Base-by-base conservation (phyloP, 2,113 vertebrate species). In the Aptenodytes forsteri region DNA sequence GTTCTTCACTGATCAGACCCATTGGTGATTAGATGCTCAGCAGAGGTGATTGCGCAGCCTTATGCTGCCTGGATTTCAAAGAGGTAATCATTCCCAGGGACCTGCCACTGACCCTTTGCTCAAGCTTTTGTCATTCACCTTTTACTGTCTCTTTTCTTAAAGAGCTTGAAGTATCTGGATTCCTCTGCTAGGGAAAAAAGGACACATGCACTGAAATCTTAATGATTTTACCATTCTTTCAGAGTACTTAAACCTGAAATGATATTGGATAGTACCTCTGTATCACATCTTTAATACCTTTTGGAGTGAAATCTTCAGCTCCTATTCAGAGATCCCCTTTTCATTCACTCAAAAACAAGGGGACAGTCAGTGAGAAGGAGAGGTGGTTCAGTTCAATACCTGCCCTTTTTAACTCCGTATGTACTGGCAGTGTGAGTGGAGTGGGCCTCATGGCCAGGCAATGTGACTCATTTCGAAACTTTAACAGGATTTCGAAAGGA, bases 31-130 rank as follows among this genome's bases (percentile, higher is more conserved):
- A 93, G 88, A 81, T 83, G 64, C 86, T 92, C 81, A 88, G 83
- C 54, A 81, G 81, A 95, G 77, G 55, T 81, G 95, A 80, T 89
- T 89, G 88, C 2, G 2, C 49, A 93, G 65, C 86, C 90, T 97
- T 96, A 93, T 56, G 87, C 91, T 95, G 83, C 83, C 62, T 82
- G 84, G 73, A 87, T 93, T 94, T 92, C 86, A 92, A 94, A 95
- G 91, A 87, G 38, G 40, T 92, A 93, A 96, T 96, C 85, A 82
- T 91, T 95, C 54, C 72, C 65, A 87, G 71, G n/a, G 75, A 96
- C 88, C 80, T 85, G 94, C 36, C 38, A 49, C 91, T 85, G 91
- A 96, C 89, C 83, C 89, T 89, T 66, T 95, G 54, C 89, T 92
- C 62, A 65, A 92, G 86, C 72, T 96, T 97, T 97, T 97, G 81